A percentile compares a stretch with the other conserved stretches of the same genome.
Evolutionary conservation across 2,888 invertebrate genomes (phyloP).

Genomic region (Nemapogon koenigi): DNA sequence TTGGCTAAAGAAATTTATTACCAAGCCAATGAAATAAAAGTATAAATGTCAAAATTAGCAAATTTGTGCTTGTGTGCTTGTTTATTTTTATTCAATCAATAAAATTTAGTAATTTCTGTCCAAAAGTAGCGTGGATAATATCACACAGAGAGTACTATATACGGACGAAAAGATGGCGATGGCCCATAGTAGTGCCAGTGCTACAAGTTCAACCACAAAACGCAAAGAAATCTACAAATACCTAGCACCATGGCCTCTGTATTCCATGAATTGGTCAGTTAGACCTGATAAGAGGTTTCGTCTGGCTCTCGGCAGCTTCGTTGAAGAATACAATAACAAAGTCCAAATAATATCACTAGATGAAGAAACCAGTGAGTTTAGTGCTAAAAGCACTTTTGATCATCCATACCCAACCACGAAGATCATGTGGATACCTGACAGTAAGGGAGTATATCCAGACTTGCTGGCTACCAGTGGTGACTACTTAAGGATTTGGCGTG

Average conservation of each 20-base stretch:
- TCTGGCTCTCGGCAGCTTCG: slow-evolving; percentile 96
- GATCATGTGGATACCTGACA: slow-evolving; percentile 99
- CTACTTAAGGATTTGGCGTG: slow-evolving; percentile 95
- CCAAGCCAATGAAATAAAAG: no score
- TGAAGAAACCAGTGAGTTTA: slow-evolving; percentile 98
- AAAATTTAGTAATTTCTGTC: no score
- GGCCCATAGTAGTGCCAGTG: slow-evolving; percentile 59
- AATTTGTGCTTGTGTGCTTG: no score
- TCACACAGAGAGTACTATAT: no score
- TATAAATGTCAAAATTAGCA: no score
- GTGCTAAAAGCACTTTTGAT: slow-evolving; percentile 95
- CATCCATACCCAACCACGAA: slow-evolving; percentile 99
- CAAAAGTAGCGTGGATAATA: no score
- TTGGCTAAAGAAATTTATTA: no score
- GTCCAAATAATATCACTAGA: slow-evolving; percentile 96
- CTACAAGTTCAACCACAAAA: slow-evolving; percentile 55
- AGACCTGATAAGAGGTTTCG: slow-evolving; percentile 96
- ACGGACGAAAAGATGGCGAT: slow-evolving; percentile 59
- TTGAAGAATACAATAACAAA: slow-evolving; percentile 99
- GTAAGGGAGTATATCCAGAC: slow-evolving; percentile 94
- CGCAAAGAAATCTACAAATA: slow-evolving; percentile 71
- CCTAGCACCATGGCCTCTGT: slow-evolving; percentile 97
- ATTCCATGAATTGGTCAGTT: slow-evolving; percentile 99
- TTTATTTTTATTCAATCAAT: no score
- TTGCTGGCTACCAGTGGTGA: slow-evolving; percentile 93